phyloP scores from a whole-genome alignment of 2,888 invertebrate species.

The Calameuta filiformis region DNA sequence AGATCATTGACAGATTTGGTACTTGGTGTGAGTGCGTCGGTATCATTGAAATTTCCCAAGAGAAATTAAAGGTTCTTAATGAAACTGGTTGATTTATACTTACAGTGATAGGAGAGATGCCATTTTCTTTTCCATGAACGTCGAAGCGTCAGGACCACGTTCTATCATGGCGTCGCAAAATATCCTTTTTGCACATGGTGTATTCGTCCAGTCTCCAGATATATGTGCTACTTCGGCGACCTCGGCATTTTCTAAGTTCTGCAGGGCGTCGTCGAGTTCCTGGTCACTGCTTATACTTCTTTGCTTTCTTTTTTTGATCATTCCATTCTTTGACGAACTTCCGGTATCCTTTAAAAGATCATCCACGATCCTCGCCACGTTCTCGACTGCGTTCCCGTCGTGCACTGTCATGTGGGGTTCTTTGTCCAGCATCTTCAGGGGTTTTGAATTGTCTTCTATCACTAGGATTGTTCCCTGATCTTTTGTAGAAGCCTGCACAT shows the following conservation, averaged over 20 bases:
- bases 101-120: slow-evolving; percentile 77
- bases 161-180: slow-evolving; percentile 81
- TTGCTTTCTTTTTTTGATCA: slow-evolving; percentile 19
- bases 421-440: slow-evolving; percentile 23
- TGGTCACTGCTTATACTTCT: slow-evolving; percentile 40
- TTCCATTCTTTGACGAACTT: neutral
- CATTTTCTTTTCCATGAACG: slow-evolving; percentile 86
- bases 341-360: slow-evolving; percentile 14
- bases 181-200: slow-evolving; percentile 81
- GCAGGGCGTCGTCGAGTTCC: slow-evolving; percentile 51
- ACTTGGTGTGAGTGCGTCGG: neutral
- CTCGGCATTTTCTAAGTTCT: slow-evolving; percentile 58
- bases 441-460: slow-evolving; percentile 29
- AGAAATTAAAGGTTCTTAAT: neutral
- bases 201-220: slow-evolving; percentile 76
- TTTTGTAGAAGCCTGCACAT: neutral
- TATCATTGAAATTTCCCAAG: neutral
- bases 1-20: neutral
- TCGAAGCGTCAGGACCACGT: slow-evolving; percentile 76
- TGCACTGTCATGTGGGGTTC: slow-evolving; percentile 8
- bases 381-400: slow-evolving; percentile 19
- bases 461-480: slow-evolving; percentile 21
- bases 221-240: slow-evolving; percentile 55
- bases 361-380: slow-evolving; percentile 17
- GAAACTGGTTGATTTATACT: slow-evolving; percentile 63